Evolutionary conservation across 2,113 vertebrate genomes (phyloP), one percentile per base, ranked within the genome.

Genomic region (Mellivora capensis): DNA sequence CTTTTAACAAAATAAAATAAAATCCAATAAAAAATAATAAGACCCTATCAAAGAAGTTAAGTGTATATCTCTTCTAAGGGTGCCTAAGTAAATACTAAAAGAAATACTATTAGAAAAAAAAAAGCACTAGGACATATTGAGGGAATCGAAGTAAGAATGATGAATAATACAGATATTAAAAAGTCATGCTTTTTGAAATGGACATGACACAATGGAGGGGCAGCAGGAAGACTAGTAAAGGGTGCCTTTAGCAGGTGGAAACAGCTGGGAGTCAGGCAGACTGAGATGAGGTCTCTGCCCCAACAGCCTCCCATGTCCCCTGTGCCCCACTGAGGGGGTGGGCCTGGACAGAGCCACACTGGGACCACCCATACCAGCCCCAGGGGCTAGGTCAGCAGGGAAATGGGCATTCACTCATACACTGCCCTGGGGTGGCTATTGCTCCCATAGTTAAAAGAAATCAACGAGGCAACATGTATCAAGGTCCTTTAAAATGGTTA

Each of bases 241-340:
- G 49, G 23, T 20, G 20, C 8, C 12, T 27, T 62, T 81, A 42
- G 49, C 52, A 34, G 27, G 8, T 49, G 20, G 49, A 77, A 49
- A 81, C 10, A 15, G 71, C 3, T 7, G 6, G 25, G 18, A 25
- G 82, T 37, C 79, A 69, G 64, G 44, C 8, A 14, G 21, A 47
- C 23, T 11, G 34, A 81, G 80, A 21, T n/a, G 27, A 52, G 2
- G 14, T 6, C 62, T 87, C 71, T 21, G 37, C 54, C 47, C 67
- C 7, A 25, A 9, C 8, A 4, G 67, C 6, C 61, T 57, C 59
- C 15, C 14, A 49, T 34, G 44, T 49, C 27, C 29, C 4, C 72
- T 27, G 15, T 13, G 25, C 7, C 12, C 29, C n/a, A 14, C 4
- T 3, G 49, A 0, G 7, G 23, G 23, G 27, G 1, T 4, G 12